These are phyloP conservation scores for Tupaia chinensis DNA, from an alignment of 2,113 vertebrate species.

Conservation along the genomic window DNA sequence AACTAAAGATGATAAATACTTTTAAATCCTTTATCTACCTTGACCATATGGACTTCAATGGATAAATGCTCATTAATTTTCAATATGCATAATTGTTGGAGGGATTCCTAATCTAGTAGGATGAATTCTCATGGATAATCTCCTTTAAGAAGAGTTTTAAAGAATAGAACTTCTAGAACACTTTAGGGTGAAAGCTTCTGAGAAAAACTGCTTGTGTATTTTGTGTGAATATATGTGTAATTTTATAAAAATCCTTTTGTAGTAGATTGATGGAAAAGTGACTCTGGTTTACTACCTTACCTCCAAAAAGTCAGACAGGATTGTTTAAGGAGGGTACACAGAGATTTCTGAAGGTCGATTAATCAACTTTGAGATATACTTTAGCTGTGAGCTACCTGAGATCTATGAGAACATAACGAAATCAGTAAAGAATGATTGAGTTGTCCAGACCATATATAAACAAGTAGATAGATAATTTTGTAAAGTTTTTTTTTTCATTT, in stretches of 20 bases:
- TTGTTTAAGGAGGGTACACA: slow-evolving; percentile 27
- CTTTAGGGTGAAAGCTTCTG: slow-evolving; percentile 30
- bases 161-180: slow-evolving; percentile 14
- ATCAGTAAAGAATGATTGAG: neutral
- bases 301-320: slow-evolving; percentile 63
- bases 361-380: slow-evolving; percentile 51
- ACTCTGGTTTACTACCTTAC: slow-evolving; percentile 62
- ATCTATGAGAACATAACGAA: neutral
- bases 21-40: slow-evolving; percentile 20
- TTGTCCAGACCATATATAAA: neutral
- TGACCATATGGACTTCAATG: neutral
- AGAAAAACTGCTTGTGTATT: neutral
- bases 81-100: slow-evolving; percentile 19
- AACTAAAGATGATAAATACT: slow-evolving; percentile 18
- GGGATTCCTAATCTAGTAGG: slow-evolving; percentile 16
- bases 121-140: slow-evolving; percentile 43
- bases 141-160: slow-evolving; percentile 65
- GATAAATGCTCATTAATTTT: slow-evolving; percentile 66
- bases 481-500: slow-evolving; percentile 44
- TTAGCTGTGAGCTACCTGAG: slow-evolving; percentile 37
- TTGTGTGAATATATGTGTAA: neutral
- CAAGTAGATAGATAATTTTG: neutral
- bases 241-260: slow-evolving; percentile 48
- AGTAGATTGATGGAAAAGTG: slow-evolving; percentile 47
- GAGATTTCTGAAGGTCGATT: slow-evolving; percentile 56